Evolutionary conservation across 2,888 invertebrate species (phyloP), one percentile per base, ranked within the genome.

Genomic region (Alloplasta piceator): DNA sequence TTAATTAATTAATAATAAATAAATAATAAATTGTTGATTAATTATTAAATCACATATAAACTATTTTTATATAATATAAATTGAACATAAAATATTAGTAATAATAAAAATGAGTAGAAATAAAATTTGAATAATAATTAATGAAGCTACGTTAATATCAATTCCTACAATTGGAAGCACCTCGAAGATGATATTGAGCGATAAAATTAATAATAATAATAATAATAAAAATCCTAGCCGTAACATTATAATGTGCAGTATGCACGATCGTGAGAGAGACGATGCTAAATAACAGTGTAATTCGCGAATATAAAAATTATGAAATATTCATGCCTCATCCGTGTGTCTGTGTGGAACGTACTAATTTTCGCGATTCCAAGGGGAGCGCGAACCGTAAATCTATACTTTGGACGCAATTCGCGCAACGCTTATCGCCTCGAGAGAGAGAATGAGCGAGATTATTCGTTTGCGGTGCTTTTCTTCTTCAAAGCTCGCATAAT

Each of bases 281-380:
- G 60, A 61, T 78, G 72, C 39, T 52, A 80, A 78, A 80, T 83
- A 82, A 79, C 78, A 82, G 80, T 75, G 74, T 80, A 78, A 83
- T 74, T 79, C 56, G 76, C 39, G 66, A 77, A 26, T 26, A 26
- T 68, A 68, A 73, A 74, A 63, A 76, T 64, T 67, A 83, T 83
- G 83, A 83, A 83, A 83, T 83, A 83, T 83, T 83, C 83, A 83
- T 83, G 77, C 43, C 12, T 61, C 67, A 39, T 58, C 58, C 48
- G 56, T 39, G 14, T 6, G 4, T 55, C 16, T 63, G 61, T 43
- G 61, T n/a, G 41, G 7, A 55, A 61, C 67, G 73, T 79, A 68
- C 63, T 74, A 74, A 79, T 78, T 72, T 79, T 73, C 48, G 56
- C 26, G 68, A 79, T 67, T 79, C 39, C 16, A 38, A 55, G 52